Evolutionary conservation across 2,113 vertebrate species (phyloP).

Genomic region (Alligator mississippiensis): DNA sequence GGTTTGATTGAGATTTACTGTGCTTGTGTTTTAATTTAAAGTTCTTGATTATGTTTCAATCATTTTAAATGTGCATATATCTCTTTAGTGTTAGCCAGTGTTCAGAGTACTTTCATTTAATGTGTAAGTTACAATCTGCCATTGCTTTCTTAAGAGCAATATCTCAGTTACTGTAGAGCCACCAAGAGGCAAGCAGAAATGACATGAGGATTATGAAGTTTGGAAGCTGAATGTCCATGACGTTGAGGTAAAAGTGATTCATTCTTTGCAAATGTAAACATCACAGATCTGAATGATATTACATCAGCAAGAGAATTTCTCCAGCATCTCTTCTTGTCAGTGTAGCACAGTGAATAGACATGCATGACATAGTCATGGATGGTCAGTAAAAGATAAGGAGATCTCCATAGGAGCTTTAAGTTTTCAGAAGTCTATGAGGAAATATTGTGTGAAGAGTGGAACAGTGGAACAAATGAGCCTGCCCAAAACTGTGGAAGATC

Average conservation of each 20-base stretch:
- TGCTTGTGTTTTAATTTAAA: neutral
- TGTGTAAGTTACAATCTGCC: neutral
- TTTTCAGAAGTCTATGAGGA: too few species aligned
- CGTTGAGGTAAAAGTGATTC: neutral
- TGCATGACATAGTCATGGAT: neutral
- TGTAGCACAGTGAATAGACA: neutral
- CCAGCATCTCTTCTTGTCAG: neutral
- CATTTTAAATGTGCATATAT: neutral
- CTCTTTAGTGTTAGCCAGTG: neutral
- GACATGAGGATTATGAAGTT: neutral
- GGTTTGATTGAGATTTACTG: neutral
- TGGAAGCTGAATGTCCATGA: neutral
- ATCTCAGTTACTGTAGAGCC: neutral
- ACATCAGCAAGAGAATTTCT: neutral
- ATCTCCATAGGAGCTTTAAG: neutral
- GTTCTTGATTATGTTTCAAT: neutral
- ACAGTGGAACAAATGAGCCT: too few species aligned
- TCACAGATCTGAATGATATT: neutral
- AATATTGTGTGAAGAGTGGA: too few species aligned
- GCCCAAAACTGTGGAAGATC: too few species aligned
- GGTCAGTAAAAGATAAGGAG: neutral
- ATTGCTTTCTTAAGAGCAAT: neutral
- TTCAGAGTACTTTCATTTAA: neutral
- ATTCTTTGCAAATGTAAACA: neutral
- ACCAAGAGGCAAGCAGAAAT: neutral